These are phyloP conservation scores for Volucella zonaria DNA, from an alignment of 2,888 invertebrate species.

Conservation along the genomic window DNA sequence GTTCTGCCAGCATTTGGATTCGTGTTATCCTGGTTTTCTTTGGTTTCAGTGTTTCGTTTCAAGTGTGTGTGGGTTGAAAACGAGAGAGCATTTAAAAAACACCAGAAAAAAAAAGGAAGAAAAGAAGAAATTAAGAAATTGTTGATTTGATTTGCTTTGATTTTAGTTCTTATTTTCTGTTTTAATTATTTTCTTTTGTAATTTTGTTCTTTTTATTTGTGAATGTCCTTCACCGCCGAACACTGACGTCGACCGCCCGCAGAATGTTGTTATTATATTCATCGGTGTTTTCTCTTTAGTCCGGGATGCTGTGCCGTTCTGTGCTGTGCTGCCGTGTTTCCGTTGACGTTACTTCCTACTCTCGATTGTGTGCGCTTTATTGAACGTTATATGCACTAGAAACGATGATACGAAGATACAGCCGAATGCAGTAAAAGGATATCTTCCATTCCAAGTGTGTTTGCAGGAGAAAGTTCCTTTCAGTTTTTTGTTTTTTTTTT, in stretches of 20 bases:
- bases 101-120: neutral
- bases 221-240: constrained; percentile 71
- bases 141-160: constrained; percentile 65
- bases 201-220: constrained; percentile 55
- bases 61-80: constrained; percentile 24
- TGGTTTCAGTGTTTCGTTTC: constrained; percentile 5
- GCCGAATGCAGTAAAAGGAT: constrained; percentile 57
- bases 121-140: constrained; percentile 39
- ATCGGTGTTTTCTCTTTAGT: constrained; percentile 64
- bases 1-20: constrained; percentile 49
- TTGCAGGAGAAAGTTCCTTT: constrained; percentile 56
- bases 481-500: constrained; percentile 11
- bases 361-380: constrained; percentile 55
- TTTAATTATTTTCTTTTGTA: constrained; percentile 16
- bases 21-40: constrained; percentile 31
- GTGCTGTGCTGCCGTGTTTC: constrained; percentile 57
- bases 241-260: constrained; percentile 65
- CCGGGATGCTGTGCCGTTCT: constrained; percentile 39
- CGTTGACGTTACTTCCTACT: constrained; percentile 62
- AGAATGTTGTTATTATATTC: constrained; percentile 67
- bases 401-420: neutral
- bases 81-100: neutral
- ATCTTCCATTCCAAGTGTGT: constrained; percentile 52
- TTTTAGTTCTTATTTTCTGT: constrained; percentile 33
- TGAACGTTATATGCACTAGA: constrained; percentile 59